Base-by-base conservation (phyloP, 2,797 vertebrate species). In the Macropodus opercularis region DNA sequence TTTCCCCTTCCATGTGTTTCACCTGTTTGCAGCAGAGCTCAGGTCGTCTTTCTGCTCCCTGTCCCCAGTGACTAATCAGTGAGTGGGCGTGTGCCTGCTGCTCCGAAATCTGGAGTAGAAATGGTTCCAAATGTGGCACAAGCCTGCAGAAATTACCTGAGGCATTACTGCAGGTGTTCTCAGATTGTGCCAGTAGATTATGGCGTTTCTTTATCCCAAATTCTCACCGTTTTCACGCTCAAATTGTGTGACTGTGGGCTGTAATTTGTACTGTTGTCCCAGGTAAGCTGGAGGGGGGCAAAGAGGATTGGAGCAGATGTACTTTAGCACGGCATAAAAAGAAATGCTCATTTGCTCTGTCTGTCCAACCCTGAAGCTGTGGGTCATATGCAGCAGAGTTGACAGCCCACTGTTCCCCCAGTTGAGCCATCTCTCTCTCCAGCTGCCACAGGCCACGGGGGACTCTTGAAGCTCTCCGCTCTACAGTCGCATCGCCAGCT, bases 21-120 rank as follows among this genome's bases (percentile, higher is more conserved):
- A 75, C 72, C 55, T 59, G 63, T 79, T 66, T 62, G 57, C 63
- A 50, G 67, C 63, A 11, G 54, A 31, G 50, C 72, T 49, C 1
- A 36, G 61, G 54, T 59, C 12, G 14, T 49, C 56, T 52, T 68
- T 59, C 52, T n/a, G 2, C 40, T 62, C 55, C 17, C 18, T 10
- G 44, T 69, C 71, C 69, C 62, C 24, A 17, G 47, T 82, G 81
- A 83, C 75, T 84, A 78, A 81, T 85, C 42, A 34, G 38, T 7
- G 34, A 48, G 81, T 80, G 76, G 79, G 80, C 19, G 65, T 78
- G 1, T 4, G 43, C 81, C 75, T 79, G 66, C 73, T 80, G 75
- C 72, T 86, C 44, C 29, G 2, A 76, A 72, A 73, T 72, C 79
- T 76, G 70, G 66, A 62, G 49, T 4, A 42, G 50, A 49, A 58